Conservation (phyloP, 2,888 invertebrate genomes). For the Pediacus dermestoides region DNA sequence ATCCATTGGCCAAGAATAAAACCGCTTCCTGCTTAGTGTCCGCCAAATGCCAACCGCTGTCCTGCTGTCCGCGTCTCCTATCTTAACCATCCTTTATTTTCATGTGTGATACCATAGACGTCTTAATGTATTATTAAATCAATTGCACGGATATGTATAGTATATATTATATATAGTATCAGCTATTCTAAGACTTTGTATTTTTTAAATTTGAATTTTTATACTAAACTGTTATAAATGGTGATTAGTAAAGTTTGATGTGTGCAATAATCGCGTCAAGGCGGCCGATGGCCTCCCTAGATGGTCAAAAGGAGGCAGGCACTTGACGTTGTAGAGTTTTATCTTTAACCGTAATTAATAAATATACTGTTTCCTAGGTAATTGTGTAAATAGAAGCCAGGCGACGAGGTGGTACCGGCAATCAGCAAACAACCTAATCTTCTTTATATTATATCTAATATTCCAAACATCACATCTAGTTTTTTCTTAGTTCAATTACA, state of each 20-base stretch:
- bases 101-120: conserved; percentile 50
- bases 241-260: conserved; percentile 51
- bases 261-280: conserved; percentile 48
- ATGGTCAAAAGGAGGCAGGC: too few species aligned
- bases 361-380: conserved; percentile 47
- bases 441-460: too few species aligned
- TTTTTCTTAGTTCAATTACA: too few species aligned
- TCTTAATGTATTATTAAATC: conserved; percentile 48
- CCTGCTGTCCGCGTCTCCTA: conserved; percentile 43
- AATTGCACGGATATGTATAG: conserved; percentile 52
- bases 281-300: conserved; percentile 35
- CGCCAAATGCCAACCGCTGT: conserved; percentile 33
- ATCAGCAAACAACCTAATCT: too few species aligned
- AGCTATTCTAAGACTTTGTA: conserved; percentile 53
- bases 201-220: conserved; percentile 54
- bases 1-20: conserved; percentile 18
- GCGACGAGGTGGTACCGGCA: conserved; percentile 39
- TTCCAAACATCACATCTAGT: too few species aligned
- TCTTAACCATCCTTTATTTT: conserved; percentile 44
- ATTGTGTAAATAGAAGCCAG: conserved; percentile 46
- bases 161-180: conserved; percentile 51
- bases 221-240: conserved; percentile 53
- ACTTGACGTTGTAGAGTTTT: conserved; percentile 44
- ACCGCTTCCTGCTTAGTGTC: conserved; percentile 35
- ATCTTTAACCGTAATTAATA: conserved; percentile 41